Evolutionary conservation across 2,888 invertebrate genomes (phyloP).

Genomic region (Cacoxenus indagator): DNA sequence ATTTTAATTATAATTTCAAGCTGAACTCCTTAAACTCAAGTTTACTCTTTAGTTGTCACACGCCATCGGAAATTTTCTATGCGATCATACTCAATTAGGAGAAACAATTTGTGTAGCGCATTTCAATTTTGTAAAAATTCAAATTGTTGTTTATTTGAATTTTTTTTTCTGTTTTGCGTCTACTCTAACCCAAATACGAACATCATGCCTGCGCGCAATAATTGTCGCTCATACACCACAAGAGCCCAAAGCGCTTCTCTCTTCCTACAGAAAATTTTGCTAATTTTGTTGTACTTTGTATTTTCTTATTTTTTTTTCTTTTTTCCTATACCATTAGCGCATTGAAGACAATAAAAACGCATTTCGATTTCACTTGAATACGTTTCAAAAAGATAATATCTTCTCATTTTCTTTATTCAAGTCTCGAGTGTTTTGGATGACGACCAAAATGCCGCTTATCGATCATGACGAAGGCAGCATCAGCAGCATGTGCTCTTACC

Average conservation of each 20-base stretch:
- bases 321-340: conserved; percentile 15
- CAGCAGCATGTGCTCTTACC: background rate
- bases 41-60: no score
- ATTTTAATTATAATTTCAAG: no score
- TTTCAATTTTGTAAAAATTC: background rate
- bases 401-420: background rate
- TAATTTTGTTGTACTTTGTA: background rate
- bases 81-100: no score
- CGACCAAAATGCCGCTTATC: background rate
- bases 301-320: background rate
- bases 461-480: background rate
- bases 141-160: background rate
- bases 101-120: no score
- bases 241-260: conserved; percentile 18
- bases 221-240: conserved; percentile 45
- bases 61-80: no score
- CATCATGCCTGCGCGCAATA: conserved; percentile 14
- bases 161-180: background rate
- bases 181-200: background rate
- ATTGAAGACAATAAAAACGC: conserved; percentile 10
- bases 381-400: conserved; percentile 7
- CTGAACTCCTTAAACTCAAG: no score
- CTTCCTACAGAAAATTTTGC: background rate
- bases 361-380: conserved; percentile 17
- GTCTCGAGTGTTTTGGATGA: background rate